These are phyloP conservation scores for Varanus salvator DNA, from an alignment of 2,113 vertebrate species.

Conservation along the genomic window DNA sequence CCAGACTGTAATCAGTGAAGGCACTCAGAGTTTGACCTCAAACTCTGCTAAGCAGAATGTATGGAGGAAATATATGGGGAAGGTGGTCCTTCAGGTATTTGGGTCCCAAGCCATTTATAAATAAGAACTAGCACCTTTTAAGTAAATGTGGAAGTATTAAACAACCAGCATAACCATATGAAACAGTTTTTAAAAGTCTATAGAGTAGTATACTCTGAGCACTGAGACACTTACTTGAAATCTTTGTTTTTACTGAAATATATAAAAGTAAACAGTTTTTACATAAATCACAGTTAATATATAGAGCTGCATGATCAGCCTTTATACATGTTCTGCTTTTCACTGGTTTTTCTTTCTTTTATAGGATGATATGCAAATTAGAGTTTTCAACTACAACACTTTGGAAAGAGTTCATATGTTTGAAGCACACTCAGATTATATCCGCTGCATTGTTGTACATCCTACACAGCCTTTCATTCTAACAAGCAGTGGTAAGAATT, in stretches of 20 bases:
- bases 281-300: neutral
- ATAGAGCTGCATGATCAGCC: neutral
- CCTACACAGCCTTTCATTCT: conserved; percentile 98
- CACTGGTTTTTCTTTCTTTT: conserved; percentile 29
- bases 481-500: conserved; percentile 92
- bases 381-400: conserved; percentile 98
- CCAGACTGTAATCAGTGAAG: no score
- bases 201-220: no score
- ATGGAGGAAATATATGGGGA: no score
- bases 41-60: no score
- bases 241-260: neutral
- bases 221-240: no score
- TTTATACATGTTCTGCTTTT: neutral
- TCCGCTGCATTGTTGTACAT: conserved; percentile 97
- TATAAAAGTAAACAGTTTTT: neutral
- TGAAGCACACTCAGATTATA: conserved; percentile 98
- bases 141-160: no score
- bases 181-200: no score
- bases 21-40: no score
- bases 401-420: conserved; percentile 98
- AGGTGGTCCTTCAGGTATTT: no score
- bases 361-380: conserved; percentile 99
- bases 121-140: no score
- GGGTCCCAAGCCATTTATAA: no score
- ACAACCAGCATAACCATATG: no score